Evolutionary conservation across 2,113 vertebrate species (phyloP).

Genomic region (Seriola quinqueradiata): DNA sequence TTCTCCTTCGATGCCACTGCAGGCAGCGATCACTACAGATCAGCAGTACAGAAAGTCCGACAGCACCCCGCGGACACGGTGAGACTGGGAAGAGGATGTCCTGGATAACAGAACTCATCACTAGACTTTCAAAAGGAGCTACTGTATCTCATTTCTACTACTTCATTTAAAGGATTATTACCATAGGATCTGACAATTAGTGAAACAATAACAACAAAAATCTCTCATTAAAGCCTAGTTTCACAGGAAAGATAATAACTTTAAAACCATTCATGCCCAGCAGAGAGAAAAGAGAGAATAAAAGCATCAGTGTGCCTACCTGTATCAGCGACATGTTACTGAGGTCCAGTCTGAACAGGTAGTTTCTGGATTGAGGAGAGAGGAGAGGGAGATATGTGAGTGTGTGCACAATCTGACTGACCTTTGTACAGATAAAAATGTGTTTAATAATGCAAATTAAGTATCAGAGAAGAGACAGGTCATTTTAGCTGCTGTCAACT

Average conservation of each 20-base stretch:
- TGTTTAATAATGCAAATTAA: conserved; percentile 29
- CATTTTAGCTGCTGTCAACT: conserved; percentile 22
- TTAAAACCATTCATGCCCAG: background rate
- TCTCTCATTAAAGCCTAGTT: background rate
- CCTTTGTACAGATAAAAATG: background rate
- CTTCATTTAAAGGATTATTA: background rate
- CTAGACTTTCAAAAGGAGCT: no score
- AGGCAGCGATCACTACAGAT: background rate
- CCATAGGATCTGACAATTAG: background rate
- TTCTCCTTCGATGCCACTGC: background rate
- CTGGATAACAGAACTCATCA: background rate
- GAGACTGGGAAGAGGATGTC: no score
- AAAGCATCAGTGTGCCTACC: conserved; percentile 81
- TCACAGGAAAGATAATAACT: background rate
- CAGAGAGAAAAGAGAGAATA: background rate
- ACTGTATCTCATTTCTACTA: background rate
- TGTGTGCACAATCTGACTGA: background rate
- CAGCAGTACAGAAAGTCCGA: no score
- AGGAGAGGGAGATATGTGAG: background rate
- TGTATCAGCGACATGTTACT: conserved; percentile 95
- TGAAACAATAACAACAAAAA: background rate
- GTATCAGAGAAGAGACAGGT: background rate
- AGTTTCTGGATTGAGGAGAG: conserved; percentile 88
- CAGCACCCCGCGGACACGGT: no score
- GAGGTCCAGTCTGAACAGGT: conserved; percentile 97